Percentiles rank a stretch among this genome's conserved stretches.
Evolutionary conservation across 2,797 vertebrate species (phyloP).

Genomic region (Molossus alvarezi): DNA sequence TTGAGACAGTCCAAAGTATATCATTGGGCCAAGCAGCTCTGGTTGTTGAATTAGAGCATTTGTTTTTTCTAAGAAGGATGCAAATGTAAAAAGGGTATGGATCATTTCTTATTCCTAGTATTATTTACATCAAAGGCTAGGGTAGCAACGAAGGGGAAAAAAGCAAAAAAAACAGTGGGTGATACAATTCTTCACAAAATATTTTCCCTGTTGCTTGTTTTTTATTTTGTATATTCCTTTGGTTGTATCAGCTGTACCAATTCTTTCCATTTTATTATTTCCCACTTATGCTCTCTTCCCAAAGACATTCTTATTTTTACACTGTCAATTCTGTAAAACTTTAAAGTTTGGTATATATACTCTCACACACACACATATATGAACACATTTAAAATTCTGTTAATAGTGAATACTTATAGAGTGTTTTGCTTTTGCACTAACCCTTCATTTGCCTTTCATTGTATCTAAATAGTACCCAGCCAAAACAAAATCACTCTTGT

Average conservation of each 20-base stretch:
- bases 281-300: neutral
- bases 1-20: neutral
- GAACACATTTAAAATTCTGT: neutral
- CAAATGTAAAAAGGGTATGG: neutral
- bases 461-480: neutral
- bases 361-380: neutral
- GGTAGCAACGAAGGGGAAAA: neutral
- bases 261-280: neutral
- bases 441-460: neutral
- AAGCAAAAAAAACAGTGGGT: neutral
- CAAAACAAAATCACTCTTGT: neutral
- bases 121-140: conserved; percentile 8
- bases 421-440: neutral
- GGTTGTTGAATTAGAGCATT: neutral
- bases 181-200: neutral
- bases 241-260: neutral
- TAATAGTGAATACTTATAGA: neutral
- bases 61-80: neutral
- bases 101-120: neutral
- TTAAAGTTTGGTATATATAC: neutral
- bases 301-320: neutral
- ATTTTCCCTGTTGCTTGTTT: neutral
- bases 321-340: neutral
- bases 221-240: neutral
- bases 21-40: neutral